These are phyloP conservation scores for Himantopus leucocephalus DNA, from an alignment of 2,113 vertebrate species.

Conservation along the genomic window DNA sequence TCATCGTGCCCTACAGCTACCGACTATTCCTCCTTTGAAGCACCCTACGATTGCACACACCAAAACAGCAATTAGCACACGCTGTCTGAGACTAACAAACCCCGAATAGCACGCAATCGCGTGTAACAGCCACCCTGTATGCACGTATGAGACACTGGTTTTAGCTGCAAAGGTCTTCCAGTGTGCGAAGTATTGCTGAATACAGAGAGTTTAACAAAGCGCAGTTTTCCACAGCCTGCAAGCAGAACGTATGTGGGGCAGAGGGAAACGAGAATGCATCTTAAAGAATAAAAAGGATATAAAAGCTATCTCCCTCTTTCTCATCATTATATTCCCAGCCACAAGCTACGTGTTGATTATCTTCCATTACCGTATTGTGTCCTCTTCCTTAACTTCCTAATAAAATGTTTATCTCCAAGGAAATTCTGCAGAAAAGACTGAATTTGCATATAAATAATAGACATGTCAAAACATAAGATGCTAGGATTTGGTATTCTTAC, in stretches of 20 bases:
- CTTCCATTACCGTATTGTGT: neutral
- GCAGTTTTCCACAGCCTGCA: neutral
- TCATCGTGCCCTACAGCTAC: neutral
- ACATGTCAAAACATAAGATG: constrained; percentile 50
- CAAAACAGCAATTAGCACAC: neutral
- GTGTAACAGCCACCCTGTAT: neutral
- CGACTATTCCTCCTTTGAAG: neutral
- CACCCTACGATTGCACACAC: neutral
- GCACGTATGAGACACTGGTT: fast-evolving
- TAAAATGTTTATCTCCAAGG: constrained; percentile 54
- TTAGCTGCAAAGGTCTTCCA: neutral
- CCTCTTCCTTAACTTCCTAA: constrained; percentile 16
- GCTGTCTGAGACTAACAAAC: neutral
- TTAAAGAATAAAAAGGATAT: neutral
- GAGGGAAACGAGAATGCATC: neutral
- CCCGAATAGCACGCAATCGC: fast-evolving
- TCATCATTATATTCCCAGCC: neutral
- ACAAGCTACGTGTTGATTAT: neutral
- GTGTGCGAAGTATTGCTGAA: neutral
- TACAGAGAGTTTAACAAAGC: neutral
- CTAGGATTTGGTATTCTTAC: constrained; percentile 45
- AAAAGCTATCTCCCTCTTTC: neutral
- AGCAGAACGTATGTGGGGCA: neutral
- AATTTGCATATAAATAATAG: constrained; percentile 74
- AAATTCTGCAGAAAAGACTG: constrained; percentile 35